phyloP scores from a whole-genome alignment of 2,797 vertebrate species.

The Florisuga fusca region DNA sequence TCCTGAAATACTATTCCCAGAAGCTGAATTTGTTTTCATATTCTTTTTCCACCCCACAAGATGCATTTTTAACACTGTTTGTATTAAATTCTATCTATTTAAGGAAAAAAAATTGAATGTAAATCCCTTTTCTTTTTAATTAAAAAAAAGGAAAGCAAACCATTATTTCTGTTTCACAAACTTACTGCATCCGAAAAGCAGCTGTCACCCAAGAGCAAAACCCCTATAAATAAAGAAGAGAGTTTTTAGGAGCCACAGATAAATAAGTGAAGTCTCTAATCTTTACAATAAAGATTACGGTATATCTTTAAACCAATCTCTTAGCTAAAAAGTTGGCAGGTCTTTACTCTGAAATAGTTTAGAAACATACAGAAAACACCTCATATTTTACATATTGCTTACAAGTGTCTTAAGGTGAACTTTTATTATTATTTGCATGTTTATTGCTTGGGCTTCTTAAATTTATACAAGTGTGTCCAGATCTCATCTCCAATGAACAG shows the following conservation, averaged over 20 bases:
- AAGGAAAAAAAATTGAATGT: background rate
- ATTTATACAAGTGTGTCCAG: background rate
- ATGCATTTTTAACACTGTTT: background rate
- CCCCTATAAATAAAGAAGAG: constrained; percentile 79
- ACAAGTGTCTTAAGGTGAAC: background rate
- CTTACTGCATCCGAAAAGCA: constrained; percentile 92
- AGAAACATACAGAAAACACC: background rate
- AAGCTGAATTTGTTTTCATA: background rate
- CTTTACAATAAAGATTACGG: background rate
- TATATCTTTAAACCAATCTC: background rate
- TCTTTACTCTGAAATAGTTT: background rate
- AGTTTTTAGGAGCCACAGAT: background rate
- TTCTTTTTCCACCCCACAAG: background rate
- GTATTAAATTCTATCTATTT: background rate
- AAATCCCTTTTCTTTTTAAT: background rate
- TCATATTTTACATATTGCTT: background rate
- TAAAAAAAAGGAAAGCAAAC: background rate
- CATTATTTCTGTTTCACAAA: constrained; percentile 18
- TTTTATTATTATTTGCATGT: background rate
- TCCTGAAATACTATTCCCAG: background rate
- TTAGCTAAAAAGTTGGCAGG: background rate
- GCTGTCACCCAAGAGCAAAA: constrained; percentile 91
- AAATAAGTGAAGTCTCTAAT: background rate
- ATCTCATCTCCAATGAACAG: background rate
- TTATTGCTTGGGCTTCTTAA: background rate